Base-by-base conservation (phyloP, 2,113 vertebrate species). In the Aix galericulata region DNA sequence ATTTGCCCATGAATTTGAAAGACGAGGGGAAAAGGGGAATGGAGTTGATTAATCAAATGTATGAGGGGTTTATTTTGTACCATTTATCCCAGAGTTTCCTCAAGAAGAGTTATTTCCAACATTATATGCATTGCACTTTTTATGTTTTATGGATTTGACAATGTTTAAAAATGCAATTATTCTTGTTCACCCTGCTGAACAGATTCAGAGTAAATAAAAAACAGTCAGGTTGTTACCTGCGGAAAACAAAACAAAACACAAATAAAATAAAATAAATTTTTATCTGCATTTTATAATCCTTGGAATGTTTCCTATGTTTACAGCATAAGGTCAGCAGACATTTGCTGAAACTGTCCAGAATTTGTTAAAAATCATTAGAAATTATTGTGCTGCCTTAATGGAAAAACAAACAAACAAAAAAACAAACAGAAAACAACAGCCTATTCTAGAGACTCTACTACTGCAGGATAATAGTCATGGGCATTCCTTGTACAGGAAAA, bases 1-100 rank as follows among this genome's bases (percentile, higher is more conserved):
- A 94, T 95, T 96, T 92, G 91, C 69, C 81, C 56, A 32, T 56
- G 82, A 95, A 95, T 96, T 93, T 91, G 85, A 95, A 97, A 97
- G 92, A 96, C 50, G 68, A 81, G 36, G 68, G 50, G 68, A 1
- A 88, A 91, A 79, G 58, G 90, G 82, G 81, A 85, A 91, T 75
- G 77, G 72, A 62, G 80, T 40, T 93, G 93, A 96, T 96, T 89
- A 93, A 93, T 86, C 64, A 79, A 87, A 90, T 82, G 27, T 38
- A 46, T 40, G 78, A 82, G 76, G 68, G 66, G 68, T 80, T 76
- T 91, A 88, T 92, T 94, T 95, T 92, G 60, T 59, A 82, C 48
- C 52, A n/a, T 42, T 77, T 76, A 78, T 29, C 32, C 93, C 69
- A 53, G 67, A 76, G 71, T 92, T 91, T 91, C 32, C 82, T 94